phyloP scores from a whole-genome alignment of 1,140 invertebrate species.

The Heterodera schachtii region DNA sequence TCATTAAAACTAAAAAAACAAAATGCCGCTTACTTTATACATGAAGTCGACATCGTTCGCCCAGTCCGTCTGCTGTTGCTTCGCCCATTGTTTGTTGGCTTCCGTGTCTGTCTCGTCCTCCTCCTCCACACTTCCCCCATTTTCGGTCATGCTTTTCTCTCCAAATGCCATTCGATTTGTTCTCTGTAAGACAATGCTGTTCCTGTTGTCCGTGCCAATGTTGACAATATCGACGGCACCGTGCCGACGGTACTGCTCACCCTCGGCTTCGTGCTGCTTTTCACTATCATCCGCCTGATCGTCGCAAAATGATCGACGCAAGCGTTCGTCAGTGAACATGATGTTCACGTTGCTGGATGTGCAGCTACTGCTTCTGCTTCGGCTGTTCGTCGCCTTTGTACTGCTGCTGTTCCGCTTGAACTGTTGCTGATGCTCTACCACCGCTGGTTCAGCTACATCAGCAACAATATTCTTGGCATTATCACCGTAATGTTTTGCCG shows the following conservation, averaged over 20 bases:
- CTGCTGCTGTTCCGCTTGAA: neutral
- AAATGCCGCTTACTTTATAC: neutral
- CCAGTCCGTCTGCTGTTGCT: neutral
- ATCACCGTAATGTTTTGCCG: neutral
- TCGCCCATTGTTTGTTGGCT: too few species aligned
- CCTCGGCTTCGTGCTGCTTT: neutral
- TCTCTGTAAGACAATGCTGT: neutral
- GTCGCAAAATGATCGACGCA: constrained; percentile 22
- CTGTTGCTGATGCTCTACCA: neutral
- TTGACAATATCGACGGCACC: neutral
- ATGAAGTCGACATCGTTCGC: constrained; percentile 27
- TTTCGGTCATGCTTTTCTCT: too few species aligned
- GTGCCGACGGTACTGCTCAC: neutral
- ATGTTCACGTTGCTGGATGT: constrained; percentile 26
- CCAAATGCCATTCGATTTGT: neutral
- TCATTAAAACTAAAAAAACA: too few species aligned
- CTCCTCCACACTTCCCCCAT: neutral
- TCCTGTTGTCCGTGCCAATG: neutral
- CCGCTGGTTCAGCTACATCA: neutral
- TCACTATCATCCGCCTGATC: constrained; percentile 12
- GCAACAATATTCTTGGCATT: neutral
- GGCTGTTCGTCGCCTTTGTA: neutral
- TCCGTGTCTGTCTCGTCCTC: neutral
- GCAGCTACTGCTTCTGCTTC: neutral
- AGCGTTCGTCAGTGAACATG: constrained; percentile 30